phyloP scores from a whole-genome alignment of 2,113 vertebrate genomes.

The Aviceda subcristata region DNA sequence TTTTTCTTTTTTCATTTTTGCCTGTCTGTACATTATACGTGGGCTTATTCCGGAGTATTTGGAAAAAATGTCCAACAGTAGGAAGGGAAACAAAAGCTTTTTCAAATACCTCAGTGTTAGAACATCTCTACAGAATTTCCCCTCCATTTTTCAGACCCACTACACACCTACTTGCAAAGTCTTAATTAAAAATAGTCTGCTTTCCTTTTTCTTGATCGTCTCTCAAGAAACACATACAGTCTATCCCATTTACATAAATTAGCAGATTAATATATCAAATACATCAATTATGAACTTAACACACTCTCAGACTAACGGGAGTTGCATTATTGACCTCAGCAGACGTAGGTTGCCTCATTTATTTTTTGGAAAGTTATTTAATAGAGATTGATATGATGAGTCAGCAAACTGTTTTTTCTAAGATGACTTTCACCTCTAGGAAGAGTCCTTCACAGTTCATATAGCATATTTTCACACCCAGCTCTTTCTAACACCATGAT shows the following conservation, averaged over 20 bases:
- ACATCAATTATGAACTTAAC: background rate
- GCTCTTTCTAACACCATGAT: rapidly evolving
- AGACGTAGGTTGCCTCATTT: background rate
- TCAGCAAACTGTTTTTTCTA: background rate
- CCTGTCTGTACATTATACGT: background rate
- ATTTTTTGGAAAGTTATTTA: background rate
- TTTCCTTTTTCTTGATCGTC: background rate
- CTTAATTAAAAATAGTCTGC: background rate
- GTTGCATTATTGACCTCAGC: background rate
- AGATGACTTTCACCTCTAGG: background rate
- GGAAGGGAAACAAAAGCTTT: background rate
- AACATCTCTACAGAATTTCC: background rate
- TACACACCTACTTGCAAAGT: background rate
- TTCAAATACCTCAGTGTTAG: background rate
- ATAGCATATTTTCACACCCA: background rate
- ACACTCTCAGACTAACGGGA: background rate
- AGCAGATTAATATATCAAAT: background rate
- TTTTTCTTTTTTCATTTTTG: background rate
- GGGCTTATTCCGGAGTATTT: background rate
- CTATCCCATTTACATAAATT: background rate
- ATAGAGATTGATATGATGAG: background rate
- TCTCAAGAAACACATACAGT: background rate
- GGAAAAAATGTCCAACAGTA: background rate
- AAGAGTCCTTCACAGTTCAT: background rate
- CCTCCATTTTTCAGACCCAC: background rate